Base-by-base conservation (phyloP, 2,888 invertebrate species). In the Oligia strigilis region DNA sequence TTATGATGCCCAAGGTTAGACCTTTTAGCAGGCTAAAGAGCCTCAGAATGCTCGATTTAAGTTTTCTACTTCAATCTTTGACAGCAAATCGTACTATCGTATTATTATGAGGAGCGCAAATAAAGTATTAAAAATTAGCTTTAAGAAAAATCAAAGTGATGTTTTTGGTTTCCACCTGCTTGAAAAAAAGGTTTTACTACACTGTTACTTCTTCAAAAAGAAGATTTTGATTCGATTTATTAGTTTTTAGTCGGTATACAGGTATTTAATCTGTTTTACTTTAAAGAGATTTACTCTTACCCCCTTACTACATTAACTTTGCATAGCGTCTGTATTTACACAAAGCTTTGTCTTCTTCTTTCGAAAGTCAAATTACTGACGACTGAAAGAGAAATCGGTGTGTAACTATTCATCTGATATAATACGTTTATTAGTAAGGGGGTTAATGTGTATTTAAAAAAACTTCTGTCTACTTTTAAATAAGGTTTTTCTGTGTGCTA, bases 151-250 rank as follows among this genome's bases (percentile, higher is more conserved):
- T 9, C 13, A 0, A 52, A 75, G 69, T 69, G 75, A 69, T 80
- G 36, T 23, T 75, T 65, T 80, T 46, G 55, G 43, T 80, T 64
- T 69, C 62, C 62, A 64, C 23, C 64, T 55, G 14, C 23, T 75
- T 80, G 4, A 49, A 69, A 74, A 64, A 76, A n/a, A 36, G 9
- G 9, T n/a, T 36, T 74, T 60, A 17, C 4, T 72, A 36, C n/a
- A 65, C 64, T n/a, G 23, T 74, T 74, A 19, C 65, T 60, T 62
- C 73, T 79, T 73, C 23, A 58, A 52, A 69, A 80, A 69, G 66
- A 67, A 60, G 62, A 43, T 49, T 60, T 55, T 4, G 43, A 55
- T 69, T 69, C 1, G 0, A n/a, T 62, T 75, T 13, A 62, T 75
- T 69, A 46, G 17, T 55, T 74, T 14, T 40, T 80, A 79, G 67